Base-by-base conservation (phyloP, 2,113 vertebrate species). In the Glaucidium brasilianum region DNA sequence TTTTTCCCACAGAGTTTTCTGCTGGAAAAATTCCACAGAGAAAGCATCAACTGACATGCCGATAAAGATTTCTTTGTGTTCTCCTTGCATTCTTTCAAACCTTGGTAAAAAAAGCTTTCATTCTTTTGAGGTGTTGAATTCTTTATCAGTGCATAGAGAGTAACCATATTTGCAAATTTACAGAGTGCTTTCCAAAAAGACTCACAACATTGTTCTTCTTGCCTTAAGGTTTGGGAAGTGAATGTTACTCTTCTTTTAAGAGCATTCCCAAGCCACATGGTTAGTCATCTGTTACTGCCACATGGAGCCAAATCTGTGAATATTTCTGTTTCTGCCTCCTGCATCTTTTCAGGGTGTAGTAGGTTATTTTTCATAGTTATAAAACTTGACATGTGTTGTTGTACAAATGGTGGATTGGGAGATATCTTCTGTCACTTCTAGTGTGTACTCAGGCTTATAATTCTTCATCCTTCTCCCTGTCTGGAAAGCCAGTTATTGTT, bases 211-310 rank as follows among this genome's bases (percentile, higher is more conserved):
- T 60, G 16, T 30, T 93, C 58, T 96, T 30, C 60, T 85, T 95
- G 92, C 82, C 55, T 90, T 85, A 60, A 76, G 59, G 64, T 88
- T 72, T 76, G 62, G 30, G 58, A 92, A 88, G 35, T 45, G 69
- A 91, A 72, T 45, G 37, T 53, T 49, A 68, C 20, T 63, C 3
- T 53, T 59, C 73, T 63, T 26, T 55, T 14, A 74, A 76, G 56
- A 94, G 47, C 26, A 34, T 23, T 95, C 83, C 73, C 43, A 91
- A 85, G 47, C 73, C 77, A 92, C 93, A 78, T 95, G 89, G 68
- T 43, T 49, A n/a, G 13, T 94, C 80, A 74, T 94, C 94, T 97
- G 80, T 89, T 81, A 82, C 34, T 92, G 87, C 77, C 73, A 96
- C 84, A 66, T 39, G 39, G 73, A 94, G 39, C 62, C 80, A 87